These are phyloP conservation scores for Ephialtes manifestator DNA, from an alignment of 2,888 invertebrate genomes.

Conservation along the genomic window DNA sequence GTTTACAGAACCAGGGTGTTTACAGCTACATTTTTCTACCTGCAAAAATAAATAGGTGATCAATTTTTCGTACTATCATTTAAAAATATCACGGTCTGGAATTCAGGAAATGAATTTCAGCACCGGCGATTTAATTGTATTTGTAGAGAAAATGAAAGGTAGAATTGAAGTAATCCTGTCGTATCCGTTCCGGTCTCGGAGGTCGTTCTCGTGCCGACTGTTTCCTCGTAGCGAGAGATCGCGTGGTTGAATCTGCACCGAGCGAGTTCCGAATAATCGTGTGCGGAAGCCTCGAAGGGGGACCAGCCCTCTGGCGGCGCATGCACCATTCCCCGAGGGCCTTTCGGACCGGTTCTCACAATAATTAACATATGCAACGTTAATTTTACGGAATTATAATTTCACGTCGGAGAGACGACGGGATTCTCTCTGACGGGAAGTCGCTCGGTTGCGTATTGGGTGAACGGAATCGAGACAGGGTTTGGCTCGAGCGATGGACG, in stretches of 20 bases:
- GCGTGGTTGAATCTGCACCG: background rate
- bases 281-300: constrained; percentile 49
- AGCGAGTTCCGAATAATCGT: constrained; percentile 45
- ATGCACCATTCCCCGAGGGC: constrained; percentile 34
- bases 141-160: background rate
- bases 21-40: no score
- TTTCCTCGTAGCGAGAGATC: constrained; percentile 22
- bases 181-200: constrained; percentile 33
- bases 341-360: constrained; percentile 78
- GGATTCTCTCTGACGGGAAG: constrained; percentile 35
- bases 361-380: constrained; percentile 84
- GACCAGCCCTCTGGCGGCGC: constrained; percentile 38
- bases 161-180: constrained; percentile 8
- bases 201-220: constrained; percentile 14
- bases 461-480: constrained; percentile 41
- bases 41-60: no score
- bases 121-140: background rate
- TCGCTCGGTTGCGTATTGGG: constrained; percentile 37
- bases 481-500: constrained; percentile 63
- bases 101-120: background rate
- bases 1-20: no score
- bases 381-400: constrained; percentile 84
- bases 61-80: background rate
- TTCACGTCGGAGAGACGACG: constrained; percentile 77
- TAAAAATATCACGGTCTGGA: background rate